Evolutionary conservation across 2,888 invertebrate genomes (phyloP), one percentile per base, ranked within the genome.

Genomic region (Aleiodes testaceus): DNA sequence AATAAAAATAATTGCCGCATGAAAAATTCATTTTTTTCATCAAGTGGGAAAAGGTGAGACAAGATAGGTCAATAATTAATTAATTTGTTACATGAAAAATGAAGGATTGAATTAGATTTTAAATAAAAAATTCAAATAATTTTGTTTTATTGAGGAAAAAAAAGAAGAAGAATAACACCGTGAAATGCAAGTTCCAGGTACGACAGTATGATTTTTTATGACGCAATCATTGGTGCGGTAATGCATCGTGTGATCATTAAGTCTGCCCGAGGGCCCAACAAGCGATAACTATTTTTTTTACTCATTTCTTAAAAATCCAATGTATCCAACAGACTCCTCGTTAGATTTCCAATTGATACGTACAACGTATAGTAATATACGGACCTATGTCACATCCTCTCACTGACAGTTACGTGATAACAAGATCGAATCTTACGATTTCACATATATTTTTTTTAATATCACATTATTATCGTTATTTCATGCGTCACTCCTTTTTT

Each of bases 161-260:
- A 52, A 18, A 22, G 36, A 44, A n/a, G n/a, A 45, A n/a, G 42
- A 52, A 66, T 42, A 11, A 49, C 42, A 42, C 16, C 59, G 59
- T 59, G 59, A 42, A 59, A 59, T 59, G 36, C 42, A 70, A 76
- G 73, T 80, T 82, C 80, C 77, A 79, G 76, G 78, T 81, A 82
- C 76, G 55, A 77, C 79, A 76, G 67, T 81, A 78, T 78, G 79
- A 79, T 77, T 78, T 78, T 82, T 82, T 81, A 81, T 80, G 79
- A 77, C 70, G 79, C 80, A 81, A 82, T 82, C 82, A 80, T 80
- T 76, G 77, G 73, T 77, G 74, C 76, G 70, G 78, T 80, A 81
- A 81, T 81, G 59, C 59, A 59, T 59, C 59, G 59, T 59, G 59
- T 59, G 81, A 82, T 80, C 82, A 78, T 81, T 81, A 82, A 75